Base-by-base conservation (phyloP, 2,888 invertebrate genomes). In the Cephus pygmeus region DNA sequence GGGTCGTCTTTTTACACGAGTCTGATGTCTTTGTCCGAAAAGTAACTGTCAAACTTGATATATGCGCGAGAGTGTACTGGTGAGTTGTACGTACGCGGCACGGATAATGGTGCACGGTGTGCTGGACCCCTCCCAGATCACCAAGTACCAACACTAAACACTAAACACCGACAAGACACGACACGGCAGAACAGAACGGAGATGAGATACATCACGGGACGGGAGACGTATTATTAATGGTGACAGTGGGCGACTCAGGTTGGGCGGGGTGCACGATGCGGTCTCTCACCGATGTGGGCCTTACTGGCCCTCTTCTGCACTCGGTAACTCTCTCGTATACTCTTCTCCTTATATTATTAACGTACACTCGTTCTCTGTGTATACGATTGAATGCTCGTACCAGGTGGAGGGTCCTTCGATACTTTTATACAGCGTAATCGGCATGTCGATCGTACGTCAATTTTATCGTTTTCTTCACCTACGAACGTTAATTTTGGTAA, bases 221-320 rank as follows among this genome's bases (percentile, higher is more conserved):
- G 89, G 89, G 90, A 90, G 91, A 91, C 91, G 90, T 91, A 91
- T 91, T 91, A 91, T 91, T 91, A 91, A 91, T 91, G 91, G 91
- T 91, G 91, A 91, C 91, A 91, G 91, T 91, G 91, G 91, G 91
- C 91, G 91, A 91, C 91, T 87, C 88, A 86, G 86, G 88, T 88
- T 91, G 91, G 90, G 91, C 91, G 91, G 91, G 90, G 89, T 90
- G 88, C 86, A 83, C 87, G 83, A 85, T 83, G 83, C 81, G 85
- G 86, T 82, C 82, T 40, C 15, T 83, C 85, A 83, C 83, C 85
- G 85, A 86, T 85, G 83, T 84, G 85, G 84, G 85, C 83, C 85
- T 77, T 79, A 56, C 77, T 36, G 69, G 34, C 68, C 35, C 77
- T 40, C 73, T 69, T 69, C 79, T 77, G 73, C 68, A 69, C 75